phyloP scores from a whole-genome alignment of 1,140 invertebrate genomes.

The Heliconius hewitsoni region DNA sequence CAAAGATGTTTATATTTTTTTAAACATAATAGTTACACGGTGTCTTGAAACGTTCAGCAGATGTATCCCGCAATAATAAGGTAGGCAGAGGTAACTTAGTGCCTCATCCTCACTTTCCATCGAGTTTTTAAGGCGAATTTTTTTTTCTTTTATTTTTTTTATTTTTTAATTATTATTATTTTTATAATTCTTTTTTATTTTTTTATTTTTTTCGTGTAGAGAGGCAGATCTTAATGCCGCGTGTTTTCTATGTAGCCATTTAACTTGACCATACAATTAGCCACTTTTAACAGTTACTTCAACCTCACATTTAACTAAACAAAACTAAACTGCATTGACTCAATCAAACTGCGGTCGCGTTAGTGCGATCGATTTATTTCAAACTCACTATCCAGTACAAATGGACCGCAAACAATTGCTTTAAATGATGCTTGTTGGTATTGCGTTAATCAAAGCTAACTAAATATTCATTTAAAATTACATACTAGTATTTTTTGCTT shows the following conservation, averaged over 20 bases:
- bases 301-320: constrained; percentile 15
- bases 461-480: not conserved
- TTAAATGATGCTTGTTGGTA: constrained; percentile 20
- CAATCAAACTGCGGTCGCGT: constrained; percentile 18
- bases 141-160: too few species aligned
- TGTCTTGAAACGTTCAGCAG: not conserved
- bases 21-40: too few species aligned
- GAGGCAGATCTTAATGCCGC: not conserved
- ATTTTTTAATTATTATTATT: too few species aligned
- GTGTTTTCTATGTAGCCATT: too few species aligned
- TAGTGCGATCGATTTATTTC: constrained; percentile 24
- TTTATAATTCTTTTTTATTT: too few species aligned
- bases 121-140: too few species aligned
- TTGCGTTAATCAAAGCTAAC: constrained; percentile 14
- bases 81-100: not conserved
- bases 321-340: constrained; percentile 32
- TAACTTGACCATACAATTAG: not conserved
- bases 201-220: not conserved
- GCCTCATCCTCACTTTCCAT: too few species aligned
- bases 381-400: constrained; percentile 23
- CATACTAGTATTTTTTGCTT: not conserved
- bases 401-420: constrained; percentile 27
- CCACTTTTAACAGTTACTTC: not conserved
- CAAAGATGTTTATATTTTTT: not conserved
- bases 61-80: not conserved